These are phyloP conservation scores for Planococcus citri DNA, from an alignment of 1,140 invertebrate species.

Conservation along the genomic window DNA sequence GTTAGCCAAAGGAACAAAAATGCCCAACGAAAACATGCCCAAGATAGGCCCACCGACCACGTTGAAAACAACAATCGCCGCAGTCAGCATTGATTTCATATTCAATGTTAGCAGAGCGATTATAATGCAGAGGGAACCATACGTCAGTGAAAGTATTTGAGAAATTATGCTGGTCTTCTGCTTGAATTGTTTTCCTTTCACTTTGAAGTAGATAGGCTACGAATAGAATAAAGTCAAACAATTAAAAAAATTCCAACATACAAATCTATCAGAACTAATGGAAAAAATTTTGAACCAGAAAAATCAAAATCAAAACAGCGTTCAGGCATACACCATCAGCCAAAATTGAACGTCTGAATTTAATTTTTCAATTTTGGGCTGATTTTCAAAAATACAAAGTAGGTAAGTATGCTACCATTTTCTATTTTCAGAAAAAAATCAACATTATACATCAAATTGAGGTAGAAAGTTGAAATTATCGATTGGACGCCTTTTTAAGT, in stretches of 20 bases:
- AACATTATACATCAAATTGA: no score
- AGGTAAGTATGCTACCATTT: no score
- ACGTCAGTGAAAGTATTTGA: conserved; percentile 51
- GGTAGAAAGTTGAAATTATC: no score
- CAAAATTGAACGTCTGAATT: no score
- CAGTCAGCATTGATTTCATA: conserved; percentile 59
- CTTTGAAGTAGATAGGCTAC: conserved; percentile 23
- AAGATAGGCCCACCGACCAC: conserved; percentile 66
- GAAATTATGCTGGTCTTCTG: conserved; percentile 35
- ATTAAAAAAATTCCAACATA: not conserved
- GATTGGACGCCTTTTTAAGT: no score
- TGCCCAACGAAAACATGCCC: conserved; percentile 66
- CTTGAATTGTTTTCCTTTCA: conserved; percentile 5
- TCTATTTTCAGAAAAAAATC: no score
- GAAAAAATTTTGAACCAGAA: not conserved
- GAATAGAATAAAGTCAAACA: not conserved
- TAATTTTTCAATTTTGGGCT: no score
- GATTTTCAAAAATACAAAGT: no score
- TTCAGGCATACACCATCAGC: not conserved
- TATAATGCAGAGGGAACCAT: conserved; percentile 53
- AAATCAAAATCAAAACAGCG: no score
- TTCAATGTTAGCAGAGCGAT: conserved; percentile 59
- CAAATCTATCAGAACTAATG: not conserved
- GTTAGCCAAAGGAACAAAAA: conserved; percentile 51
- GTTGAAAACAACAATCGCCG: conserved; percentile 63